Conservation (phyloP, 2,113 vertebrate species). For the Notothenia coriiceps region DNA sequence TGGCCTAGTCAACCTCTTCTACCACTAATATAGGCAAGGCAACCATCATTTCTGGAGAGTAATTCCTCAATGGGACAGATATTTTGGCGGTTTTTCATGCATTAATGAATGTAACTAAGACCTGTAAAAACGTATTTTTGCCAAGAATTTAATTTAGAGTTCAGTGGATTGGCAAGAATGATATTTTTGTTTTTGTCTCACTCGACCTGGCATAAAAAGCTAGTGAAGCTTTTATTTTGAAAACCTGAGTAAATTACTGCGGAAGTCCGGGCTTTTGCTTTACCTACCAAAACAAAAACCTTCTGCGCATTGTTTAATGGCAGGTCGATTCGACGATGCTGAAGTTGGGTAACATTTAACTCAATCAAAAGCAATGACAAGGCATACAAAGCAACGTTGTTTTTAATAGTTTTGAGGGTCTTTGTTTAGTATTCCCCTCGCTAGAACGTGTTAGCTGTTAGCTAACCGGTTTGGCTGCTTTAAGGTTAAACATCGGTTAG, state of each 20-base stretch:
- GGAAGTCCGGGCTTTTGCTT: constrained; percentile 48
- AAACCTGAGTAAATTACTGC: not conserved
- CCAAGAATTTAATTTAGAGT: not conserved
- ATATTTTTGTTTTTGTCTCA: not conserved
- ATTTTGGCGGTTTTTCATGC: not conserved
- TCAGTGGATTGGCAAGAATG: not conserved
- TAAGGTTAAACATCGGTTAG: no score
- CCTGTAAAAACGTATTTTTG: not conserved
- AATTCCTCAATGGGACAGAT: no score
- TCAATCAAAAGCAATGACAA: not conserved
- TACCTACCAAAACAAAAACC: constrained; percentile 2
- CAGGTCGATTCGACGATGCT: accelerated
- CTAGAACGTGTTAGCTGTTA: not conserved
- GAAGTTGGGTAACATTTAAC: not conserved
- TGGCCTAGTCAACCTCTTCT: no score
- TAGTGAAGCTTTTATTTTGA: constrained; percentile 55
- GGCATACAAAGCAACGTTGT: no score
- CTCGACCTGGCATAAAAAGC: not conserved
- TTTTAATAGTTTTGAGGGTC: not conserved
- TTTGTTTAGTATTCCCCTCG: not conserved
- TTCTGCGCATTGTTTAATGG: accelerated
- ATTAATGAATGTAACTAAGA: no score
- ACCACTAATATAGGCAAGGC: no score
- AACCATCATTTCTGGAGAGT: no score
- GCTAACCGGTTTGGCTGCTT: no score